Evolutionary conservation across 2,888 invertebrate genomes (phyloP), one percentile per base, ranked within the genome.

Genomic region (Nasonia oneida): DNA sequence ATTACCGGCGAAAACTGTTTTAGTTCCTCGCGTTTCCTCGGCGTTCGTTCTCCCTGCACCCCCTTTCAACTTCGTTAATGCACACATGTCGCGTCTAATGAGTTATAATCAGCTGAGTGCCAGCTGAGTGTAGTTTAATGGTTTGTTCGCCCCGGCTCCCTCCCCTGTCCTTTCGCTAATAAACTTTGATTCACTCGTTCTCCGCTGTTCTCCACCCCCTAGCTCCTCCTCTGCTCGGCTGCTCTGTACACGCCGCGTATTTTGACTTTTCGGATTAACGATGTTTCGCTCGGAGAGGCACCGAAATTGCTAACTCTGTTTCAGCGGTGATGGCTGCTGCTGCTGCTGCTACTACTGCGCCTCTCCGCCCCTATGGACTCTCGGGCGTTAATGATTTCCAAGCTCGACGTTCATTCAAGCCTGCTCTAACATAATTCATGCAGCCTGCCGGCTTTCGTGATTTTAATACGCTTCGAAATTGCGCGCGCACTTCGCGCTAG

Each of bases 31-130:
- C 50, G 50, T 61, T 18, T 18, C 57, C 57, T 50, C 50, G 6
- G 18, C 53, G 53, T 53, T 33, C 37, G 37, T 70, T 70, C 70
- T 23, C 6, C 61, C 23, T 14, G 29, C 12, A 29, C n/a, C 29
- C 47, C 82, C 87, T 86, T 89, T 87, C 88, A 90, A 91, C 89
- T 91, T 89, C 86, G 89, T 90, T 91, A 91, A 91, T 90, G 89
- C 90, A 89, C 88, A 88, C 89, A 90, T 90, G 91, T 90, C 90
- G 89, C 88, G 88, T 90, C 89, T 91, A 91, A 91, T 90, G 91
- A 91, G 91, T 90, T 90, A 91, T 90, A 91, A 91, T 91, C 90
- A 90, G 89, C 89, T 88, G 88, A 90, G 89, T 87, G 87, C 89
- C 87, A 88, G 89, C 87, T 89, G 90, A 91, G 91, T 90, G 89